Base-by-base conservation (phyloP, 2,888 invertebrate species). In the Schizaphis graminum region DNA sequence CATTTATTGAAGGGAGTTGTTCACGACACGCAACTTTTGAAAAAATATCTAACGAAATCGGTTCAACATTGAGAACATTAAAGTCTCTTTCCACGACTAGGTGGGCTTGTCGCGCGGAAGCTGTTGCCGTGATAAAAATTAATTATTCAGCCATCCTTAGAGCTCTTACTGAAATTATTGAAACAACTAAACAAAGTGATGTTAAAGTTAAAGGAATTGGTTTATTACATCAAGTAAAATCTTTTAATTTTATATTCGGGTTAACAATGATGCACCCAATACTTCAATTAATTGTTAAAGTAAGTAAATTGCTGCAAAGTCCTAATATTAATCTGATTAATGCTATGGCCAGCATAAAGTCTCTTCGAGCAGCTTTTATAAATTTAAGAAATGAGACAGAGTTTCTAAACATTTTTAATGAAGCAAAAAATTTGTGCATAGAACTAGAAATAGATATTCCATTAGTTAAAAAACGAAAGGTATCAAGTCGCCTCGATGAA, bases 41-140 rank as follows among this genome's bases (percentile, higher is more conserved):
- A 97, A 95, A 97, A 97, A 95, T 97, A 97, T 95, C 97, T 97
- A 95, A 98, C 97, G 85, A 87, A 26, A 86, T 91, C 35, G 91
- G 85, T 57, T 44, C 57, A 91, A 57, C 86, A 57, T 57, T 91
- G 86, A 94, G 41, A 91, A 91, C 91, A 86, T 91, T 61, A 86
- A 91, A 57, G 47, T 91, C 47, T 41, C 91, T 91, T 86, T 91
- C 57, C 35, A 93, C 89, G 56, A 89, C 89, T 16, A 93, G 93
- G 47, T 89, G 89, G 89, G 84, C 89, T 53, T 93, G 93, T 93
- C 89, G 84, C 44, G 77, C 84, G n/a, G 85, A 93, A 93, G 84
- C 84, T 77, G 88, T 89, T 77, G 24, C 61, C n/a, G 89, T 26
- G 41, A 89, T 89, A 77, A 93, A 89, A 41, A 41, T 49, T 92